A percentile compares a stretch with the other conserved stretches of the same genome.
These are phyloP conservation scores for Lucinisca nassula DNA, from an alignment of 2,888 invertebrate species.

Conservation along the genomic window DNA sequence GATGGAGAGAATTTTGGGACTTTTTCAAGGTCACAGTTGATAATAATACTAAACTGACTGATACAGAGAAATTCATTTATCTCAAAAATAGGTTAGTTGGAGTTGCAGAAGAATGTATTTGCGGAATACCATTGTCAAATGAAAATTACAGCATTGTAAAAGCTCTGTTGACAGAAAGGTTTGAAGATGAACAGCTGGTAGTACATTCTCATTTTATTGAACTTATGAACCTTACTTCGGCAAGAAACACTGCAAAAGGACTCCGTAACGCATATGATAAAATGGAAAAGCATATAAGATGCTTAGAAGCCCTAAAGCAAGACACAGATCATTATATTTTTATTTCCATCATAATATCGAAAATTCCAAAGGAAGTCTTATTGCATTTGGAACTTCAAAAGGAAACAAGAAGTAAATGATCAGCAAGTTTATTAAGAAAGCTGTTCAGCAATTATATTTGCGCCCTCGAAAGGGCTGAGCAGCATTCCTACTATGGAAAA, in stretches of 20 bases:
- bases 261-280: neutral
- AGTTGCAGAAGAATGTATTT: neutral
- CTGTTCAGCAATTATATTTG: neutral
- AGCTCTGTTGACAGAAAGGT: neutral
- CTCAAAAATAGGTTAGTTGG: neutral
- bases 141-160: too few relatives aligned
- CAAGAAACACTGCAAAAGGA: neutral
- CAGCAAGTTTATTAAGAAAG: neutral
- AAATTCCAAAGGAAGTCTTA: neutral
- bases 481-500: neutral
- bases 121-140: neutral
- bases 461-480: neutral
- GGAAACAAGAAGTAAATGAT: neutral
- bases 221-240: neutral
- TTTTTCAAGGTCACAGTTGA: neutral
- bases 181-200: neutral
- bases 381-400: neutral
- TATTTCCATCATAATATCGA: neutral
- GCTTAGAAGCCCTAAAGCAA: neutral
- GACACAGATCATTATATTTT: neutral
- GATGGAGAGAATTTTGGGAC: neutral
- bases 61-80: neutral
- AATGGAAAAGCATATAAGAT: neutral
- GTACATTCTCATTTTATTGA: neutral
- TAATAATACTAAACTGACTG: neutral